Percentiles rank a stretch among this genome's conserved stretches.
Conservation (phyloP, 2,888 invertebrate species). For the Steromphala cineraria region DNA sequence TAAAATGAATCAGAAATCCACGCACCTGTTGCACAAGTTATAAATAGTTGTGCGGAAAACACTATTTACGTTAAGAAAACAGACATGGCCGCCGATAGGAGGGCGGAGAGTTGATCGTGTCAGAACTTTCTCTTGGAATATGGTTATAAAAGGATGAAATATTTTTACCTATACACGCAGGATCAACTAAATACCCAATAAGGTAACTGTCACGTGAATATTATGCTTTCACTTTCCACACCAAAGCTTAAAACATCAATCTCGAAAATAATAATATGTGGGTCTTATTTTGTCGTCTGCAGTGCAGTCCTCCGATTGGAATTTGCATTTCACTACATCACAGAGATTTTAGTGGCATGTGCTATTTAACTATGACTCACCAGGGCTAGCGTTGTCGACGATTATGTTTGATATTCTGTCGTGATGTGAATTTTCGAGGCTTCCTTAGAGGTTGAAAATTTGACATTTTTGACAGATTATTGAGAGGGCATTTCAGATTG, state of each 20-base stretch:
- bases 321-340: neutral
- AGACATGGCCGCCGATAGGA: slow-evolving; percentile 1
- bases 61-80: neutral
- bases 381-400: no score
- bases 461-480: no score
- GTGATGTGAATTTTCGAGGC: no score
- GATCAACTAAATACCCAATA: neutral
- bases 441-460: no score
- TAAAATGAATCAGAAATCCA: no score
- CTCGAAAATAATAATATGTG: slow-evolving; percentile 11
- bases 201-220: neutral
- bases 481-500: no score
- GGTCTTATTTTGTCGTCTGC: slow-evolving; percentile 17
- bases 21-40: neutral
- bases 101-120: slow-evolving; percentile 10
- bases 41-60: neutral
- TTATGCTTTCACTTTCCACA: neutral
- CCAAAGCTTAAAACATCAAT: neutral
- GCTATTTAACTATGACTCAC: neutral
- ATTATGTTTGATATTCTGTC: no score
- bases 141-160: neutral
- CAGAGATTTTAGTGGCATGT: neutral
- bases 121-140: slow-evolving; percentile 6
- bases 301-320: neutral
- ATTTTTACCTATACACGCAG: neutral